phyloP scores from a whole-genome alignment of 2,888 invertebrate species.

The Rhaphigaster nebulosa region DNA sequence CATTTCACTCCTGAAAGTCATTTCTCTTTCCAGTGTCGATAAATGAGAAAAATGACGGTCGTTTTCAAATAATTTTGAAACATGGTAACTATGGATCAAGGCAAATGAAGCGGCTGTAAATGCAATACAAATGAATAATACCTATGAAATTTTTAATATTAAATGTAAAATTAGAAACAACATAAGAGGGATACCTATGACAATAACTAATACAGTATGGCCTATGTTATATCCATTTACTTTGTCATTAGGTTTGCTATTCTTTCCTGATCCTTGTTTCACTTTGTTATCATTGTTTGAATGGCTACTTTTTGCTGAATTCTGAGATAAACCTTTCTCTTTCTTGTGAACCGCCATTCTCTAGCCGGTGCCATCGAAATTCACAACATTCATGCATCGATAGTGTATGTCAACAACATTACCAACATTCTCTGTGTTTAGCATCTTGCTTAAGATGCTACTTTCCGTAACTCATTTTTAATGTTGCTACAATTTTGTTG shows the following conservation, averaged over 20 bases:
- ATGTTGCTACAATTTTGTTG: background rate
- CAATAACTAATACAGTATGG: constrained; percentile 14
- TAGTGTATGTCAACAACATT: background rate
- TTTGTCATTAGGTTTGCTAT: background rate
- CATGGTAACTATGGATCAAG: constrained; percentile 77
- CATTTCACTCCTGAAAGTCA: constrained; percentile 89
- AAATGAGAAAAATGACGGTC: constrained; percentile 87
- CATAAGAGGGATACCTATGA: constrained; percentile 51
- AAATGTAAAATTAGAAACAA: constrained; percentile 11
- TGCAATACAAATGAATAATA: background rate
- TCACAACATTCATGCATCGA: background rate
- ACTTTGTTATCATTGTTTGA: background rate
- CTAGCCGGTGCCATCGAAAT: constrained; percentile 35
- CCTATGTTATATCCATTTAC: background rate
- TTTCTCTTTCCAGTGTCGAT: constrained; percentile 86
- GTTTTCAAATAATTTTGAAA: constrained; percentile 83
- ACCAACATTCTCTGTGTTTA: background rate
- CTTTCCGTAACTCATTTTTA: background rate
- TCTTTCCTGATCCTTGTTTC: background rate
- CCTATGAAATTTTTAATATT: background rate
- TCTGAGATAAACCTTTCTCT: constrained; percentile 43
- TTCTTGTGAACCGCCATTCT: constrained; percentile 60
- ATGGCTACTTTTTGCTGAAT: constrained; percentile 38
- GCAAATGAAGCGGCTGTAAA: constrained; percentile 68
- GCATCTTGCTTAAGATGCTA: background rate